Evolutionary conservation across 2,888 invertebrate genomes (phyloP).

Genomic region (Meiosimyza platycephala): DNA sequence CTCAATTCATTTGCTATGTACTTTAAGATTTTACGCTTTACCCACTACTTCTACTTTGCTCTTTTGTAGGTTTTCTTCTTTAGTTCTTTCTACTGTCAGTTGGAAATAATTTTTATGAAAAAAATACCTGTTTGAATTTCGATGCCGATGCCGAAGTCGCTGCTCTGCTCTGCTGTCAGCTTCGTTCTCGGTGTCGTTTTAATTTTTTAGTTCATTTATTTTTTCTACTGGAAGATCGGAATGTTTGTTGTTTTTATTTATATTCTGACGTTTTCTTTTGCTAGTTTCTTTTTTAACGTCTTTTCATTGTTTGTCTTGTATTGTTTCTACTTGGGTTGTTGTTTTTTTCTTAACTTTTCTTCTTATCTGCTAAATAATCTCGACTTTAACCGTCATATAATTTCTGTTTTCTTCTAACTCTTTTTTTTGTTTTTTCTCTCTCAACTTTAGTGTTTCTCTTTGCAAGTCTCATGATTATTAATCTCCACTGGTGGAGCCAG

Average conservation of each 20-base stretch:
- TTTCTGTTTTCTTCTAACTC: constrained; percentile 18
- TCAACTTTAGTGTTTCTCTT: neutral
- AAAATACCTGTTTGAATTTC: constrained; percentile 35
- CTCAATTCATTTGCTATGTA: no score
- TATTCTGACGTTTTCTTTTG: constrained; percentile 18
- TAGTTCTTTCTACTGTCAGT: constrained; percentile 2
- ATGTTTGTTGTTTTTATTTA: constrained; percentile 36
- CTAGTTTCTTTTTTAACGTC: constrained; percentile 4
- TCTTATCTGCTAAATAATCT: constrained; percentile 8
- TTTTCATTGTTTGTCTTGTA: neutral
- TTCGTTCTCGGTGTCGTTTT: neutral
- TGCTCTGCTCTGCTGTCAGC: constrained; percentile 11
- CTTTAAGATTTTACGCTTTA: neutral
- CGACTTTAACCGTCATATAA: constrained; percentile 24
- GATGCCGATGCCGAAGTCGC: constrained; percentile 8
- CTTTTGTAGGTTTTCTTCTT: neutral
- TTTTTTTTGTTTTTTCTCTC: neutral
- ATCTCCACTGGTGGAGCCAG: neutral
- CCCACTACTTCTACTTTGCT: constrained; percentile 7
- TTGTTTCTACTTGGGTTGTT: neutral
- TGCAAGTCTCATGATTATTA: neutral
- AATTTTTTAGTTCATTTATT: constrained; percentile 27
- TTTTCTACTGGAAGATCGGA: constrained; percentile 45
- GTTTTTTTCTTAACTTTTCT: neutral
- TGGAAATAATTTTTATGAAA: constrained; percentile 1